Base-by-base conservation (phyloP, 23 tunicate species). In the Trididemnum nubilum region DNA sequence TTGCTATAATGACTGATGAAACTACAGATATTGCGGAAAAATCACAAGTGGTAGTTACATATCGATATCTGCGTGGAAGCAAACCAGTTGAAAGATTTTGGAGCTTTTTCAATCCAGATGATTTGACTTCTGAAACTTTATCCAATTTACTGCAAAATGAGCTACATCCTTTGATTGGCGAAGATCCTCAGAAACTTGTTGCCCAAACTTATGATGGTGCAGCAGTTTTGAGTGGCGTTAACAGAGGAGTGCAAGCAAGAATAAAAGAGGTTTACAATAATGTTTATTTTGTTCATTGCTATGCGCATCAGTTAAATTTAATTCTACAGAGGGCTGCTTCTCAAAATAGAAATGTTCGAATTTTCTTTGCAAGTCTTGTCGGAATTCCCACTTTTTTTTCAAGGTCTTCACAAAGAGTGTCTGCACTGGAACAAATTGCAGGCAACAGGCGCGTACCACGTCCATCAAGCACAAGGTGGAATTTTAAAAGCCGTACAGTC, bases 141-240 rank as follows among this genome's bases (percentile, higher is more conserved):
- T 78, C 50, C 15, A 59, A 60, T 32, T 23, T 34, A 21, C 9
- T 78, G 18, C n/a, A 36, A 58, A 71, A 78, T 32, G 50, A 78
- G 34, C 26, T 78, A 30, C 31, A 60, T 19, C 69, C 44, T 19
- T 32, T 54, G 2, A 34, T 78, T 60, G 50, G 44, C 21, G 29
- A 35, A 33, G n/a, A 59, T 2, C 25, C 32, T 23, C 27, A 78
- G 19, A 78, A 78, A 60, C 5, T 78, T 3, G 34, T 78, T 29
- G 71, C 82, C 1, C 82, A 78, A 32, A 78, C 82, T 30, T 78
- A 32, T 57, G 82, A 78, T 78, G 82, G 82, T 78, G 82, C 82
- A 60, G 44, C 39, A 33, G 82, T 35, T 0, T 23, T 78, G 28
- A 78, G 44, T 2, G 82, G 82, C 27, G 28, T 32, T 32, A 78